phyloP scores from a whole-genome alignment of 2,113 vertebrate genomes.

The Leiothrix lutea region DNA sequence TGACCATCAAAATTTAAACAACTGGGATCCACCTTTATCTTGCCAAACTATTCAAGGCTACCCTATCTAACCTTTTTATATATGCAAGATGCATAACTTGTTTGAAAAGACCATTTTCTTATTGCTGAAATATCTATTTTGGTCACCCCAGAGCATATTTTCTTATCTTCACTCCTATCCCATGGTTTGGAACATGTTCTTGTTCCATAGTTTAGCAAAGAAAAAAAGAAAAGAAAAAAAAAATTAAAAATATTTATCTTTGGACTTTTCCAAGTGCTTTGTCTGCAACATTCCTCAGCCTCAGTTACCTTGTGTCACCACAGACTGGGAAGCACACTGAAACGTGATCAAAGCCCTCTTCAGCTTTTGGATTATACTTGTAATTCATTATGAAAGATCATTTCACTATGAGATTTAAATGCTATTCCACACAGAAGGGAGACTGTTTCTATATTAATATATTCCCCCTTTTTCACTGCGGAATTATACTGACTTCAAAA shows the following conservation, averaged over 20 bases:
- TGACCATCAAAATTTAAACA: neutral
- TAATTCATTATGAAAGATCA: neutral
- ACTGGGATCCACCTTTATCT: neutral
- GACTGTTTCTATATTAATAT: neutral
- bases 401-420: neutral
- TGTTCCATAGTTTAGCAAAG: neutral
- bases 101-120: neutral
- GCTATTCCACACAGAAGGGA: neutral
- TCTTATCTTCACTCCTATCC: neutral
- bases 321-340: neutral
- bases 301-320: neutral
- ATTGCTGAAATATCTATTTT: neutral
- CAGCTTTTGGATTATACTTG: neutral
- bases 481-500: constrained; percentile 32
- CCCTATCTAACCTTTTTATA: neutral
- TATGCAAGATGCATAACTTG: neutral
- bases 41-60: neutral
- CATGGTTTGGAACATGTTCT: neutral
- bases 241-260: neutral
- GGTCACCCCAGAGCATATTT: neutral
- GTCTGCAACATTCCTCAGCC: neutral
- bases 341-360: neutral
- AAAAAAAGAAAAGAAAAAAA: neutral
- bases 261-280: neutral
- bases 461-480: neutral